Conservation (phyloP, 2,797 vertebrate genomes). For the Lacerta viridis region DNA sequence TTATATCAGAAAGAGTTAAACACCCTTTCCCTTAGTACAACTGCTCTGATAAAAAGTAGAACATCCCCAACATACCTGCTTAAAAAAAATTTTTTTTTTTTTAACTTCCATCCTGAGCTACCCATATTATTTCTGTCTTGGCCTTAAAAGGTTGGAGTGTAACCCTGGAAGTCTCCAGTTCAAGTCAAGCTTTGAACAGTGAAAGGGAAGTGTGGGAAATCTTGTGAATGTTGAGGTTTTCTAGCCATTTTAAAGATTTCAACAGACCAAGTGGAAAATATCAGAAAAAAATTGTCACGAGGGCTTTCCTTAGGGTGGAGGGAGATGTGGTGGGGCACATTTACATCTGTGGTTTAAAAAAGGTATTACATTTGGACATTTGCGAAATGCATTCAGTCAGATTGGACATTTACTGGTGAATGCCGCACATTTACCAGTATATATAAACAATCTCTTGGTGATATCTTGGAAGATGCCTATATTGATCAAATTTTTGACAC, state of each 20-base stretch:
- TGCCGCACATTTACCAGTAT: not conserved
- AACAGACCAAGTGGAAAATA: not conserved
- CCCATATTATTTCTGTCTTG: not conserved
- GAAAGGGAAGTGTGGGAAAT: not conserved
- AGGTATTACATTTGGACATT: not conserved
- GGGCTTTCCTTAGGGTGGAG: not conserved
- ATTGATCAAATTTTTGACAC: not conserved
- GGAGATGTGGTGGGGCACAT: not conserved
- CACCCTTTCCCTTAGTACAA: not conserved
- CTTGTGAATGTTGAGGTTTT: not conserved
- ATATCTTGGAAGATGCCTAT: not conserved
- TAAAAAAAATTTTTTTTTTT: not conserved
- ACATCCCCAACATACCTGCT: not conserved
- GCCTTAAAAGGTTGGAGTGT: not conserved
- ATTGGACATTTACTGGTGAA: too few species aligned
- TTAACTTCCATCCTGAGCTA: too few species aligned
- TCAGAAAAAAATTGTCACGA: not conserved
- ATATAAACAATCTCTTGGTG: not conserved
- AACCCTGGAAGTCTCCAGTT: too few species aligned
- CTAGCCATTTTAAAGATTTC: not conserved
- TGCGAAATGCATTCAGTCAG: not conserved
- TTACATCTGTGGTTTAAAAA: not conserved
- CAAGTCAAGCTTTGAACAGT: not conserved
- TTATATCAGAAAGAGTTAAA: not conserved
- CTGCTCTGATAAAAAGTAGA: not conserved